These are phyloP conservation scores for Cremastobaeus sp. DNA, from an alignment of 2,888 invertebrate species.

Conservation along the genomic window DNA sequence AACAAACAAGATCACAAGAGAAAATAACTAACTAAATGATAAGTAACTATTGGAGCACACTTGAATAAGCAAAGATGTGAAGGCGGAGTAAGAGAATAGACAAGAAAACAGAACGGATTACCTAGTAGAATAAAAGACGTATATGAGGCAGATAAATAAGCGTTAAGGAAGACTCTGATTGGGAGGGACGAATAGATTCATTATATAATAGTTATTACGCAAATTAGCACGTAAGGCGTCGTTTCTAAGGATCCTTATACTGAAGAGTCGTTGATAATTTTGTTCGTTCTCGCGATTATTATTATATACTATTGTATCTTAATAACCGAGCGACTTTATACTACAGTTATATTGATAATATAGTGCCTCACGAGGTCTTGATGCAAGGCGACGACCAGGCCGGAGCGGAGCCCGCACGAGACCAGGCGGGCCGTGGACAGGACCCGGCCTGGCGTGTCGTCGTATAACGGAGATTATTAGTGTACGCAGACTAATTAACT, in stretches of 20 bases:
- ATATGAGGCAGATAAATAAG: conserved; percentile 49
- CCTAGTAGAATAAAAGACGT: conserved; percentile 45
- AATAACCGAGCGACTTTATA: conserved; percentile 68
- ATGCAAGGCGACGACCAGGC: conserved; percentile 70
- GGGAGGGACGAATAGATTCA: conserved; percentile 52
- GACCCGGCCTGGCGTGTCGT: conserved; percentile 57
- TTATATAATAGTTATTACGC: conserved; percentile 51
- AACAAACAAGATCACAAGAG: conserved; percentile 55
- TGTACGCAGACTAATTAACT: conserved; percentile 61
- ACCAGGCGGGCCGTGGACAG: neutral
- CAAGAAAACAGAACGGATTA: neutral
- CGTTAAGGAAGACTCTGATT: conserved; percentile 37
- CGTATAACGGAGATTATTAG: conserved; percentile 77
- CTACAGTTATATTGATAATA: conserved; percentile 70
- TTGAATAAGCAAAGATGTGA: conserved; percentile 7
- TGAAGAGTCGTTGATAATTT: conserved; percentile 44
- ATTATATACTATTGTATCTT: conserved; percentile 46
- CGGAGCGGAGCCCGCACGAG: conserved; percentile 6
- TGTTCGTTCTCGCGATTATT: conserved; percentile 43
- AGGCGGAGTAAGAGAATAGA: neutral
- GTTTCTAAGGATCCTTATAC: conserved; percentile 47
- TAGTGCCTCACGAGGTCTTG: conserved; percentile 78
- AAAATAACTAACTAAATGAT: conserved; percentile 5
- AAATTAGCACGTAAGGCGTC: conserved; percentile 48
- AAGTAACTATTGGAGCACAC: conserved; percentile 18